These are phyloP conservation scores for Xiphorhynchus elegans DNA, from an alignment of 2,113 vertebrate species.

Conservation along the genomic window DNA sequence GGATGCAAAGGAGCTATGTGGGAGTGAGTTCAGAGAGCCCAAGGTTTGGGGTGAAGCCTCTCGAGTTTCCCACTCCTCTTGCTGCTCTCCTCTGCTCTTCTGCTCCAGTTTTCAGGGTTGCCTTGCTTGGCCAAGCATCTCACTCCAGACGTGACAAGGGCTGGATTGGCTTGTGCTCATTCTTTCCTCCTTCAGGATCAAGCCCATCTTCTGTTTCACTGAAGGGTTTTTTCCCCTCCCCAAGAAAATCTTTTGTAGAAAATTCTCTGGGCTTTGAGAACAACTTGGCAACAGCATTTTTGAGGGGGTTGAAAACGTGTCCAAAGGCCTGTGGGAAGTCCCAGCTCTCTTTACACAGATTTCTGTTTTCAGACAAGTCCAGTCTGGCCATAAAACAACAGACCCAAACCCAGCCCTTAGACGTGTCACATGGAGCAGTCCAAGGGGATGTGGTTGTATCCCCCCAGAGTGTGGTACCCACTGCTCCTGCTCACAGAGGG, in stretches of 20 bases:
- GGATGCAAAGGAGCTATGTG: fast-evolving
- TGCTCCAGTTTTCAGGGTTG: fast-evolving
- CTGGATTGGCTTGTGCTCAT: fast-evolving
- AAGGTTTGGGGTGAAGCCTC: neutral
- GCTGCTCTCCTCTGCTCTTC: neutral
- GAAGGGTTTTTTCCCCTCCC: neutral
- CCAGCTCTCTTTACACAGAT: neutral
- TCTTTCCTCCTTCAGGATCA: neutral
- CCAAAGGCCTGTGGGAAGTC: neutral
- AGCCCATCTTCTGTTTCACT: neutral
- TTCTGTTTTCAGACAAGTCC: neutral
- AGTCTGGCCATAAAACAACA: neutral
- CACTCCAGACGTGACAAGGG: neutral
- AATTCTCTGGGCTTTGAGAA: neutral
- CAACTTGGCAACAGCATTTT: neutral
- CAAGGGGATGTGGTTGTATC: fast-evolving
- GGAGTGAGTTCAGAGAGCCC: neutral
- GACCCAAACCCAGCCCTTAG: neutral
- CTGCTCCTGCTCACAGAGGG: neutral
- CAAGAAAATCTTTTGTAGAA: neutral
- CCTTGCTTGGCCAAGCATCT: neutral
- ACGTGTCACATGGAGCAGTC: fast-evolving
- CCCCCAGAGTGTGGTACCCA: fast-evolving
- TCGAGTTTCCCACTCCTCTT: neutral
- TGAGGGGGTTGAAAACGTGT: fast-evolving